Percentiles rank a stretch among this genome's conserved stretches.
phyloP scores from a whole-genome alignment of 2,888 invertebrate species.

The Chrysomela aeneicollis region DNA sequence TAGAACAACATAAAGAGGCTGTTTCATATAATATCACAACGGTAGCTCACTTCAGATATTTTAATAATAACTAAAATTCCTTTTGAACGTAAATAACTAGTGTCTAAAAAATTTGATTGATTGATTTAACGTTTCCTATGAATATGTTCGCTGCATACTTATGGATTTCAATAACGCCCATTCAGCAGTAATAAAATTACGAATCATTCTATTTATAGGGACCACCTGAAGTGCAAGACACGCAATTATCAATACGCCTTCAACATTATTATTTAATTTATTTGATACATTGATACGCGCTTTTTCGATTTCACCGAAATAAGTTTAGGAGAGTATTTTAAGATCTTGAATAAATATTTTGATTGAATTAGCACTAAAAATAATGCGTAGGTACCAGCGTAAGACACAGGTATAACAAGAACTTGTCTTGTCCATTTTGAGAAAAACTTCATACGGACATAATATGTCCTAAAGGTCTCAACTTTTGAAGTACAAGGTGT shows the following conservation, averaged over 20 bases:
- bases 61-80: too few species aligned
- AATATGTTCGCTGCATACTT: background rate
- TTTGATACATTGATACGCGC: background rate
- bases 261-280: background rate
- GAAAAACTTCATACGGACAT: too few species aligned
- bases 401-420: too few species aligned
- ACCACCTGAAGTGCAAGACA: background rate
- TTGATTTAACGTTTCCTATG: background rate
- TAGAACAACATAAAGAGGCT: too few species aligned
- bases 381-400: too few species aligned
- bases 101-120: background rate
- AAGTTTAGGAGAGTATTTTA: background rate
- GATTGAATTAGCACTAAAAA: background rate
- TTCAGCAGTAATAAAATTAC: background rate
- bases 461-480: too few species aligned
- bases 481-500: too few species aligned
- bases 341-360: conserved; percentile 1
- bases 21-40: too few species aligned
- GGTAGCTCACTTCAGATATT: too few species aligned
- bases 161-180: background rate
- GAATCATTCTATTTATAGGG: background rate
- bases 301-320: background rate
- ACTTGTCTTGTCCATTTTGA: too few species aligned
- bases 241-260: background rate
- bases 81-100: background rate